Evolutionary conservation across 2,888 invertebrate genomes (phyloP).

Genomic region (Andricus curvator): DNA sequence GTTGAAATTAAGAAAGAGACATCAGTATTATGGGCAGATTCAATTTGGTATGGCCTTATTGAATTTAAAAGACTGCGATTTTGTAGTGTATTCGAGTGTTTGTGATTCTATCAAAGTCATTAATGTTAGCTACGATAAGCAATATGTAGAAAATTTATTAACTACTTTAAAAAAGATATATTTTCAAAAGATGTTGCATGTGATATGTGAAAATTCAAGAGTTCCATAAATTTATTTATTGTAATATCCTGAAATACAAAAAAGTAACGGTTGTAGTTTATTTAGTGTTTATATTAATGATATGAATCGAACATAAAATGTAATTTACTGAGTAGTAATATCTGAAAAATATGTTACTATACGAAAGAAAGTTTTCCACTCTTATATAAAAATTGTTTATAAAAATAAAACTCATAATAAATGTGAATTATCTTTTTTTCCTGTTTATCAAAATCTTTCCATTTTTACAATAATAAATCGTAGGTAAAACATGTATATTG

Average conservation of each 20-base stretch:
- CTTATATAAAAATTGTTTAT: not conserved
- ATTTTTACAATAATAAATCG: too few relatives aligned
- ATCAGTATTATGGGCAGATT: constrained; percentile 45
- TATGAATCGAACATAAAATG: too few relatives aligned
- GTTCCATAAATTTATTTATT: not conserved
- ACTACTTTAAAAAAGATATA: constrained; percentile 48
- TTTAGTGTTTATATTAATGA: not conserved
- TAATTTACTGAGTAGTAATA: too few relatives aligned
- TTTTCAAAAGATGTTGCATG: constrained; percentile 53
- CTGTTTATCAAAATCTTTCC: too few relatives aligned
- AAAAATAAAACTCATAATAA: too few relatives aligned
- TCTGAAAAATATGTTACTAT: too few relatives aligned
- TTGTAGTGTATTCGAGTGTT: constrained; percentile 50
- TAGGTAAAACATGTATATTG: too few relatives aligned
- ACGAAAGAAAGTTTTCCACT: not conserved
- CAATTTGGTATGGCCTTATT: constrained; percentile 45
- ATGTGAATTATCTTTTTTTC: too few relatives aligned
- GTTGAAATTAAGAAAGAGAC: constrained; percentile 32
- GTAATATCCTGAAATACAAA: not conserved
- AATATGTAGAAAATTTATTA: constrained; percentile 46
- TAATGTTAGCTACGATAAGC: constrained; percentile 46
- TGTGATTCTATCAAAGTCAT: constrained; percentile 43
- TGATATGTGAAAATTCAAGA: constrained; percentile 39
- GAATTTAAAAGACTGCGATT: constrained; percentile 50
- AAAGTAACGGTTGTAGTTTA: not conserved